Percentiles rank a stretch among this genome's conserved stretches.
These are phyloP conservation scores for Astropecten irregularis DNA, from an alignment of 53 echinoderm and acorn worm genomes.

Conservation along the genomic window DNA sequence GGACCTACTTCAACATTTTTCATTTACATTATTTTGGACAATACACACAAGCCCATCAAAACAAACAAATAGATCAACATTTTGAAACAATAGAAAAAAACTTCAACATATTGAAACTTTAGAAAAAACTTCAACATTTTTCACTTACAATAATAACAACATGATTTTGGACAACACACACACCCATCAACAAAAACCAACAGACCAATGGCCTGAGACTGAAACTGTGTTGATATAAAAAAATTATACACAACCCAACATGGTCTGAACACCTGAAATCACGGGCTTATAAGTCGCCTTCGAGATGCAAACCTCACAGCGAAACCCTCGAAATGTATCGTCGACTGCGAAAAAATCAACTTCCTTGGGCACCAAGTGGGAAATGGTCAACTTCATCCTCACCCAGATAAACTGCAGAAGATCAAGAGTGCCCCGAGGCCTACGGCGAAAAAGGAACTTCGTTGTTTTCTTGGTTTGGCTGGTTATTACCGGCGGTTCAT, in stretches of 20 bases:
- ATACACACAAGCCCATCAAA: not conserved
- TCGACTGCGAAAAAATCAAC: not conserved
- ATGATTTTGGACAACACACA: no score
- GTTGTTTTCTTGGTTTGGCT: constrained; percentile 28
- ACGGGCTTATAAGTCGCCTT: not conserved
- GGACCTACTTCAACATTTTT: no score
- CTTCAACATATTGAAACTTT: not conserved
- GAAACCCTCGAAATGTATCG: not conserved
- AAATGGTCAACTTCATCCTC: not conserved
- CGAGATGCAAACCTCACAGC: constrained; percentile 18
- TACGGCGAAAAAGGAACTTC: constrained; percentile 10
- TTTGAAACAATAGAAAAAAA: not conserved
- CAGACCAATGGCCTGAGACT: no score
- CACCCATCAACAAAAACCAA: no score
- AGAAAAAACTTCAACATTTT: no score
- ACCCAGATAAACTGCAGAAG: constrained; percentile 12
- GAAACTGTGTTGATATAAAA: no score
- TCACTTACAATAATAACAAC: no score
- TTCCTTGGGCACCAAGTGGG: constrained; percentile 25
- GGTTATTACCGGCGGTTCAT: constrained; percentile 41
- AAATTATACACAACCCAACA: no score
- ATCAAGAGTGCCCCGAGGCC: constrained; percentile 19
- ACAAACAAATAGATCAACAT: not conserved
- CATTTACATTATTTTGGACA: no score
- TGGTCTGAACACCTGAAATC: not conserved